Evolutionary conservation across 2,797 vertebrate genomes (phyloP).

Genomic region (Rhinichthys osculus): DNA sequence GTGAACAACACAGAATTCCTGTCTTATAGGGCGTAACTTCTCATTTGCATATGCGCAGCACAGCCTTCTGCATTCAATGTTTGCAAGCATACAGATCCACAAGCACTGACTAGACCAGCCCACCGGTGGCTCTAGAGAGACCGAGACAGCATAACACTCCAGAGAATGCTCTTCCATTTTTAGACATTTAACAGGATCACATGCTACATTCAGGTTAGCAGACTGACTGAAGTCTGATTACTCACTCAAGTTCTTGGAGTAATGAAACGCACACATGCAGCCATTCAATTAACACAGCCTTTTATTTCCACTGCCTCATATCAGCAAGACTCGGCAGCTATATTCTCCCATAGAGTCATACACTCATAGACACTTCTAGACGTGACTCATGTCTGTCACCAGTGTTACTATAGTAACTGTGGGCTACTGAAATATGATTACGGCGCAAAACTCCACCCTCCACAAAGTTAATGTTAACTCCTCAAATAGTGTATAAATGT

Average conservation of each 20-base stretch:
- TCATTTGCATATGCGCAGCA: background rate
- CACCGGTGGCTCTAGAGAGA: background rate
- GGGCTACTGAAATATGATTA: conserved; percentile 24
- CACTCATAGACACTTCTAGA: background rate
- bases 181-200: conserved; percentile 24
- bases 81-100: conserved; percentile 7
- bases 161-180: conserved; percentile 39
- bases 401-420: conserved; percentile 24
- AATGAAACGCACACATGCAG: conserved; percentile 15
- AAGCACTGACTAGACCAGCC: background rate
- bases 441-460: background rate
- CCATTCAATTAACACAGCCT: conserved; percentile 28
- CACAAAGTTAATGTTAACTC: conserved; percentile 1
- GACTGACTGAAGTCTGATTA: conserved; percentile 12
- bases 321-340: conserved; percentile 12
- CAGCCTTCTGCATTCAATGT: background rate
- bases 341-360: conserved; percentile 30
- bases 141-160: conserved; percentile 23
- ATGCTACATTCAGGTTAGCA: conserved; percentile 25
- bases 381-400: conserved; percentile 33
- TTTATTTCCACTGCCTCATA: conserved; percentile 17
- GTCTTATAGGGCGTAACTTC: background rate
- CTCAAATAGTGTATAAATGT: background rate
- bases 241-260: conserved; percentile 20
- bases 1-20: background rate